Conservation (phyloP, 2,888 invertebrate species). For the Drosophila setosimentum region DNA sequence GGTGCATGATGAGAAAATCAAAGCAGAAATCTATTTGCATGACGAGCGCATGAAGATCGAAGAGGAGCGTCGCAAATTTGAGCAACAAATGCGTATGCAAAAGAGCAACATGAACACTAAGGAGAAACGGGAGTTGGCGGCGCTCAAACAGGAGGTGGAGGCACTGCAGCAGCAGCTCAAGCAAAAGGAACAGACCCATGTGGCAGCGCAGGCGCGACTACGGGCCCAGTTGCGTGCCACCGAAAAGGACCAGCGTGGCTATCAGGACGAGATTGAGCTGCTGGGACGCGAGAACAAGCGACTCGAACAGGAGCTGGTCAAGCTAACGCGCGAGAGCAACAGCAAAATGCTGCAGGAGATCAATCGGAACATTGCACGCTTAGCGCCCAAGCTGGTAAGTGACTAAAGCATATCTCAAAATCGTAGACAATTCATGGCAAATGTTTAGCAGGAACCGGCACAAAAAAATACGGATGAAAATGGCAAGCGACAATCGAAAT, state of each 20-base stretch:
- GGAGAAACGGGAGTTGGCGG: constrained; percentile 89
- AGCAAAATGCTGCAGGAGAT: constrained; percentile 91
- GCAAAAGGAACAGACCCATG: constrained; percentile 90
- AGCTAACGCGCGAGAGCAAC: constrained; percentile 87
- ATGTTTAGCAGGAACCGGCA: constrained; percentile 34
- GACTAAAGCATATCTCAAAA: neutral
- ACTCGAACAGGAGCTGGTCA: constrained; percentile 87
- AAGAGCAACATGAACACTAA: constrained; percentile 88
- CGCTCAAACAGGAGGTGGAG: constrained; percentile 88
- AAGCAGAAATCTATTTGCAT: constrained; percentile 88
- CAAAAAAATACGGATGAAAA: constrained; percentile 53
- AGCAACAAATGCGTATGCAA: constrained; percentile 89
- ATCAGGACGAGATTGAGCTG: constrained; percentile 89
- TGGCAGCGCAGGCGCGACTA: constrained; percentile 90
- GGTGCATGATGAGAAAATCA: constrained; percentile 88
- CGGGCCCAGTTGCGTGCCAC: constrained; percentile 90
- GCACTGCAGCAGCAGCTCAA: constrained; percentile 89
- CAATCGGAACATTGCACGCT: constrained; percentile 87
- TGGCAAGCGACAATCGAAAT: constrained; percentile 44
- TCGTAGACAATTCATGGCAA: neutral
- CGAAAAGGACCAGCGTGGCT: constrained; percentile 89
- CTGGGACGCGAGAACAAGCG: constrained; percentile 89
- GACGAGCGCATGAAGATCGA: constrained; percentile 89
- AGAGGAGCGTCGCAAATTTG: constrained; percentile 89
- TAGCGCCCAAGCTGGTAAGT: constrained; percentile 83